Conservation (phyloP, 1,140 invertebrate genomes). For the Dreissena polymorpha region DNA sequence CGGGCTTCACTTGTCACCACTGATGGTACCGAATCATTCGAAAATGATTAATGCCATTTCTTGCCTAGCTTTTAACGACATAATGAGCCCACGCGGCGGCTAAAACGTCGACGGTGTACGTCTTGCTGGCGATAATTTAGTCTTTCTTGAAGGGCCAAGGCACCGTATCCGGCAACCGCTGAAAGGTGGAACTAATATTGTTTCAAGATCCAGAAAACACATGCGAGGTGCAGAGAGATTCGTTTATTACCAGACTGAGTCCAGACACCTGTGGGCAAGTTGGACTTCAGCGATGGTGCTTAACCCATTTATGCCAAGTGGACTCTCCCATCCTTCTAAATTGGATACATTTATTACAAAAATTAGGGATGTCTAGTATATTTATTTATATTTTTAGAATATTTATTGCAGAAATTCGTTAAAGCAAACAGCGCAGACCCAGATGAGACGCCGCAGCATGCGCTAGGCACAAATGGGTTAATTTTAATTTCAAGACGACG, state of each 20-base stretch:
- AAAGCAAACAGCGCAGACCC: too few species aligned
- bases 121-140: conserved; percentile 39
- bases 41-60: conserved; percentile 44
- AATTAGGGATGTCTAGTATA: too few species aligned
- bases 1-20: conserved; percentile 12
- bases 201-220: conserved; percentile 49
- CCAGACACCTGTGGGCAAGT: conserved; percentile 8
- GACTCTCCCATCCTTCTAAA: too few species aligned
- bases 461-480: too few species aligned
- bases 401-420: too few species aligned
- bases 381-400: too few species aligned
- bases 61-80: conserved; percentile 41
- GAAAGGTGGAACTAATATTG: conserved; percentile 54
- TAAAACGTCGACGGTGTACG: conserved; percentile 19
- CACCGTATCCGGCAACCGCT: conserved; percentile 21
- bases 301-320: too few species aligned
- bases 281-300: too few species aligned
- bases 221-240: conserved; percentile 35
- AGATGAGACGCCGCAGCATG: too few species aligned
- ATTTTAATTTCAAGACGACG: not conserved
- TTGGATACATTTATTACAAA: too few species aligned
- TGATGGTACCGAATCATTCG: conserved; percentile 33
- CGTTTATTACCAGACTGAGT: conserved; percentile 43
- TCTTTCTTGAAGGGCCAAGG: conserved; percentile 28
- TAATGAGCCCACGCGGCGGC: not conserved